phyloP scores from a whole-genome alignment of 2,888 invertebrate species.

The Osedax frankpressi region DNA sequence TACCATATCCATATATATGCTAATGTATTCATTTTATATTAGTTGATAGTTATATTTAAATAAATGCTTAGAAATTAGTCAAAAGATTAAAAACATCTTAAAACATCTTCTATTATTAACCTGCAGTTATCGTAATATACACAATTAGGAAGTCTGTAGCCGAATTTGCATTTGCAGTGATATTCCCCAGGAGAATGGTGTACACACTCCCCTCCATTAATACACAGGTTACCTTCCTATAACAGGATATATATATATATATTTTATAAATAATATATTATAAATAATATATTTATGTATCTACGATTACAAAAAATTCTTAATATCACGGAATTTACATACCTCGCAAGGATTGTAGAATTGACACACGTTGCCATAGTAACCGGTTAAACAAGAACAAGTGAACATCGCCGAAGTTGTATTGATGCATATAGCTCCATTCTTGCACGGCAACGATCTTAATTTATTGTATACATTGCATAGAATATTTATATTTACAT shows the following conservation, averaged over 20 bases:
- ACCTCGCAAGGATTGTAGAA: slow-evolving; percentile 22
- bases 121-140: slow-evolving; percentile 3
- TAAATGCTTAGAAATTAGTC: background rate
- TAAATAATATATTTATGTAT: too few species aligned
- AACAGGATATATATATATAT: too few species aligned
- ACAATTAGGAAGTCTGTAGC: background rate
- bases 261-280: background rate
- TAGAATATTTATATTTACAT: too few species aligned
- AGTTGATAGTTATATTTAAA: too few species aligned
- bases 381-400: slow-evolving; percentile 14
- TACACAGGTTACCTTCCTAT: slow-evolving; percentile 18
- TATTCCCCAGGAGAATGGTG: slow-evolving; percentile 13
- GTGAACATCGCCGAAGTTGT: slow-evolving; percentile 9
- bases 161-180: slow-evolving; percentile 18
- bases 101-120: background rate
- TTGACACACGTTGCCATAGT: slow-evolving; percentile 19
- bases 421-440: slow-evolving; percentile 24
- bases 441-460: slow-evolving; percentile 19
- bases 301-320: too few species aligned
- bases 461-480: too few species aligned
- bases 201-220: slow-evolving; percentile 24
- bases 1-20: too few species aligned
- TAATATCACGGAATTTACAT: too few species aligned
- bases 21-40: too few species aligned
- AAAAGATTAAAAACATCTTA: slow-evolving; percentile 24